phyloP scores from a whole-genome alignment of 2,888 invertebrate genomes.

The Watsonalla binaria region DNA sequence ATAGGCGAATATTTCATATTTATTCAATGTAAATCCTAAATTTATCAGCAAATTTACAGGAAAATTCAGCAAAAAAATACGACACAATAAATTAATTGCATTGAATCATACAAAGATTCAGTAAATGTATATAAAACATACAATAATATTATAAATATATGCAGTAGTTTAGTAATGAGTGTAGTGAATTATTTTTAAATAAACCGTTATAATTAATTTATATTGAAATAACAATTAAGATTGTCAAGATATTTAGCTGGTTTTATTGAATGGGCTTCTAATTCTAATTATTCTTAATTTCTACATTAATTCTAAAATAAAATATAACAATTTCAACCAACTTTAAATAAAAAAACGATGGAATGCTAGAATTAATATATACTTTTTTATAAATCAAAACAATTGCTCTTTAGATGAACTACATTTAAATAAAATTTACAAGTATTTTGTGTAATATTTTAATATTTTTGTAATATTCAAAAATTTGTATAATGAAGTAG shows the following conservation, averaged over 20 bases:
- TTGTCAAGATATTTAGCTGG: slow-evolving; percentile 17
- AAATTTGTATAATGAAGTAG: neutral
- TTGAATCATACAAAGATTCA: neutral
- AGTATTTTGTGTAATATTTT: too few relatives aligned
- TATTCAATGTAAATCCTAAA: slow-evolving; percentile 67
- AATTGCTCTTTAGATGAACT: slow-evolving; percentile 4
- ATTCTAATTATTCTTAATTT: slow-evolving; percentile 48
- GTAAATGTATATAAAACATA: neutral
- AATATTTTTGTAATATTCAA: too few relatives aligned
- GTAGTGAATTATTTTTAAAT: too few relatives aligned
- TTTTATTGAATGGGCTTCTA: slow-evolving; percentile 32
- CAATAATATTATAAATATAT: too few relatives aligned
- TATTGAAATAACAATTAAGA: slow-evolving; percentile 6
- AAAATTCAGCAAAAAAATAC: slow-evolving; percentile 31
- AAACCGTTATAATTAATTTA: neutral
- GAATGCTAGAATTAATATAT: slow-evolving; percentile 42
- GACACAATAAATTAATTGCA: slow-evolving; percentile 18
- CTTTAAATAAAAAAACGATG: slow-evolving; percentile 38
- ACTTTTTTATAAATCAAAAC: slow-evolving; percentile 4
- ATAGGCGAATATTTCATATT: slow-evolving; percentile 73
- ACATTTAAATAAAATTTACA: too few relatives aligned
- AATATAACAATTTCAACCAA: slow-evolving; percentile 53
- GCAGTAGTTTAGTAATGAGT: too few relatives aligned
- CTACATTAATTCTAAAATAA: slow-evolving; percentile 55
- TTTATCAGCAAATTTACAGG: slow-evolving; percentile 55